Base-by-base conservation (phyloP, 2,888 invertebrate species). In the Spodoptera exigua region DNA sequence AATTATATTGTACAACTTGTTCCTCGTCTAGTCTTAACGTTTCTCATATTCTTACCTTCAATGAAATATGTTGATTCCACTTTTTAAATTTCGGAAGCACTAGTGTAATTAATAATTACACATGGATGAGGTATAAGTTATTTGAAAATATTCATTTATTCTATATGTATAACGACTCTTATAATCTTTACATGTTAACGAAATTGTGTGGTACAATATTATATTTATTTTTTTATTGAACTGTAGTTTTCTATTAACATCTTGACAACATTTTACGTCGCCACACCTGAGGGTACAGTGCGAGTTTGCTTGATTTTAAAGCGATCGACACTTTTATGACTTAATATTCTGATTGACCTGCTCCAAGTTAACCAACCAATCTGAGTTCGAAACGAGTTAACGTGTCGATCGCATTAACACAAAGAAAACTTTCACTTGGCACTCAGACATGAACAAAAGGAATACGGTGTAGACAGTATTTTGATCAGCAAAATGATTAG, bases 211-310 rank as follows among this genome's bases (percentile, higher is more conserved):
- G 83, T 82, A 81, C 76, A 80, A 68, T 77, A 74, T 77, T 70
- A 87, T 89, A 89, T 90, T 89, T 91, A 90, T 89, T 90, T 88
- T 88, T 90, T 80, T 89, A 90, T 88, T 74, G 76, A 84, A 85
- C 80, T 89, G 84, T 89, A 88, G 85, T 83, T 83, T 76, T 80
- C n/a, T 57, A 80, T 81, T 81, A 79, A 80, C 74, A 67, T 84
- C 83, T 82, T 76, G 71, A 82, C 39, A 46, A 47, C 39, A 47
- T 55, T 41, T 47, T n/a, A 46, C 44, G 51, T 62, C 44, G 21
- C 18, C 35, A 51, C 47, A 53, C 49, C 47, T 40, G 46, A 55
- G n/a, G n/a, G n/a, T n/a, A n/a, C n/a, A n/a, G n/a, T n/a, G n/a
- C n/a, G n/a, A n/a, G n/a, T n/a, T n/a, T n/a, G n/a, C n/a, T n/a